Conservation (phyloP, 2,797 vertebrate species). For the Pangasius krempfi region DNA sequence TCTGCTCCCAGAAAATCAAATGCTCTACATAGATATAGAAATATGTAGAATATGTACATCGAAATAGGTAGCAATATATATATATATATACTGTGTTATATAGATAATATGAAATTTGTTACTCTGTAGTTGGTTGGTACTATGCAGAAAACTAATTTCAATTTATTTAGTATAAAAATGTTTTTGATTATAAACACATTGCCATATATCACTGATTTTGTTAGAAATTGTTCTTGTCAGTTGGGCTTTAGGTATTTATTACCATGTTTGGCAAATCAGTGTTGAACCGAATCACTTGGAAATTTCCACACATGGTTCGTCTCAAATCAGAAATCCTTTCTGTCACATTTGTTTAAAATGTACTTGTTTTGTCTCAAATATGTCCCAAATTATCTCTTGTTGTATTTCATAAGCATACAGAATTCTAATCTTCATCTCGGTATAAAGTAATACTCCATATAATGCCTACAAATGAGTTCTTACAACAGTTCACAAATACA, state of each 20-base stretch:
- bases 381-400: background rate
- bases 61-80: background rate
- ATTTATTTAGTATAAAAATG: background rate
- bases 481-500: conserved; percentile 1
- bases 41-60: background rate
- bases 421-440: background rate
- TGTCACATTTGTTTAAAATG: background rate
- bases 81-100: background rate
- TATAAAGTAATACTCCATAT: background rate
- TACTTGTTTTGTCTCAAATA: background rate
- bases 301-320: background rate
- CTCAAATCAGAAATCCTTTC: background rate
- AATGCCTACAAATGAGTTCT: background rate
- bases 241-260: background rate
- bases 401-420: conserved; percentile 5
- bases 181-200: background rate
- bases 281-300: background rate
- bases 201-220: background rate
- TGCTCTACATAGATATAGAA: conserved; percentile 33
- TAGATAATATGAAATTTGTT: background rate
- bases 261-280: background rate
- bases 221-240: background rate
- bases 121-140: background rate
- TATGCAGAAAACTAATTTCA: background rate
- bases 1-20: conserved; percentile 46